Base-by-base conservation (phyloP, 92 coral and sea anemone genomes). In the Palythoa heliodiscus region DNA sequence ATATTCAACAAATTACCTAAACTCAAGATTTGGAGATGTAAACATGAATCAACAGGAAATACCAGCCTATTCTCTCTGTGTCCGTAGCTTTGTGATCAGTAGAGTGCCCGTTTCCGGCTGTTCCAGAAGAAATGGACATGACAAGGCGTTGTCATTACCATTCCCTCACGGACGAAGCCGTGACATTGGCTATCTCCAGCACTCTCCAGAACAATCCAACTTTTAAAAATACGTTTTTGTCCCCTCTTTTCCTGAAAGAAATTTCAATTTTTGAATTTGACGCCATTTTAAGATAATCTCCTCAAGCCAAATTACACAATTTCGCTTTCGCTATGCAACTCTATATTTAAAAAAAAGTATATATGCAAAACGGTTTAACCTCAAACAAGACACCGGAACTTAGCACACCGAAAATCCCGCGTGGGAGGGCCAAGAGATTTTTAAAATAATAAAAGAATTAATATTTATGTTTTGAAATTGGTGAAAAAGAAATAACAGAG, bases 11-110 rank as follows among this genome's bases (percentile, higher is more conserved):
- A 80, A 80, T 22, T 75, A 40, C 74, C 61, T 40, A 29, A 48
- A 47, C 61, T 64, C 58, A 16, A 20, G 70, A 80, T 13, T 52
- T 17, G 9, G 73, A 52, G 84, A 64, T 80, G 75, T 66, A 80
- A 80, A 80, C 84, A 64, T 80, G 61, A 66, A 80, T 13, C 24
- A 80, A 80, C 84, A 80, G 84, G 84, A 80, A 80, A 80, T 80
- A 64, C 84, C 84, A 80, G 61, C 74, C 75, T 19, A 24, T 67
- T 80, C 55, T 61, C 47, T 11, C 17, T 2, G 19, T 20, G 48
- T 39, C 19, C 70, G 52, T 66, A 12, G 43, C 60, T 17, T 64
- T 79, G 70, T 77, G 40, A 37, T 69, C 15, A 40, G 73, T 63
- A 14, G 73, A 64, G 84, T 61, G 60, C 6, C 72, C 58, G 74